phyloP scores from a whole-genome alignment of 2,888 invertebrate species.

The Ametastegia equiseti region DNA sequence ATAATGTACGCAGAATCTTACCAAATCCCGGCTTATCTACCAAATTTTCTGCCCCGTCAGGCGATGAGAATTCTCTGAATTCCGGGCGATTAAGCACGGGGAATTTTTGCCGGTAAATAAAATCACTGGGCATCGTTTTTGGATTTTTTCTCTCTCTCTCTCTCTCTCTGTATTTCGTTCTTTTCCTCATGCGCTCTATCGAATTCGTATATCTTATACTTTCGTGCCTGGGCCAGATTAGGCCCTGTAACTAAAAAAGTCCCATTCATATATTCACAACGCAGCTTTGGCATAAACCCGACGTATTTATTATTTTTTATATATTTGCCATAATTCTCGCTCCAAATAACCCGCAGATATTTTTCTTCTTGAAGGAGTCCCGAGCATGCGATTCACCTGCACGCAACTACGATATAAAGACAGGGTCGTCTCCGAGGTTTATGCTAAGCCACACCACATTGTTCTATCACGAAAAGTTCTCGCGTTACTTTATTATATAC shows the following conservation, averaged over 20 bases:
- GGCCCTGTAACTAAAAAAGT: neutral
- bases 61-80: conserved; percentile 33
- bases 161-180: neutral
- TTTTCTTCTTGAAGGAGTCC: conserved; percentile 31
- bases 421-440: conserved; percentile 15
- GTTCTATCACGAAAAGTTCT: neutral
- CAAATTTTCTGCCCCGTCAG: conserved; percentile 21
- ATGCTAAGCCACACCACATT: neutral
- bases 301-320: conserved; percentile 35
- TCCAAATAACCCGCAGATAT: conserved; percentile 23
- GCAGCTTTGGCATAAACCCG: neutral
- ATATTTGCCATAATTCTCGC: conserved; percentile 39
- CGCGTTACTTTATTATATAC: too few relatives aligned
- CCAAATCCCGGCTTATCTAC: neutral
- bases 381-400: conserved; percentile 39
- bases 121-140: neutral
- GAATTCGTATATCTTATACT: neutral
- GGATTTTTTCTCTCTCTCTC: neutral
- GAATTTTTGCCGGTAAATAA: conserved; percentile 35
- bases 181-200: neutral
- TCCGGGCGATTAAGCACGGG: conserved; percentile 22
- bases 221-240: conserved; percentile 36
- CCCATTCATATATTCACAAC: conserved; percentile 36
- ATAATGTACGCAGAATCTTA: conserved; percentile 5
- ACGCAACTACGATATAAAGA: conserved; percentile 32